A percentile compares a stretch with the other conserved stretches of the same genome.
Evolutionary conservation across 2,888 invertebrate genomes (phyloP).

Genomic region (Habroteleia sp.): DNA sequence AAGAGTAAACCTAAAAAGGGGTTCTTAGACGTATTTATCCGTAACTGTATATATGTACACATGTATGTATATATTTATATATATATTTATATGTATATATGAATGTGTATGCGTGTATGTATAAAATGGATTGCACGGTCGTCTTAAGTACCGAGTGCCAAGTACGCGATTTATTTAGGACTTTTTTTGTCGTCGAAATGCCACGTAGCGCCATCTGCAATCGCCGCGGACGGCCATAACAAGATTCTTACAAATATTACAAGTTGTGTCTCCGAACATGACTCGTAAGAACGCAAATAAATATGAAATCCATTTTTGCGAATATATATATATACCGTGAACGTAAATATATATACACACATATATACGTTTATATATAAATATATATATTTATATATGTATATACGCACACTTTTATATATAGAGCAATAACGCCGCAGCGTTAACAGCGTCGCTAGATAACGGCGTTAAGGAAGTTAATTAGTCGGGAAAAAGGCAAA

Average conservation of each 20-base stretch:
- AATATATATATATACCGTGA: constrained; percentile 67
- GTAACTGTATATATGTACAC: constrained; percentile 42
- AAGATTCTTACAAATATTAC: constrained; percentile 65
- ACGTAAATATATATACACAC: constrained; percentile 67
- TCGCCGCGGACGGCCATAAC: constrained; percentile 66
- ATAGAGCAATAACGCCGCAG: constrained; percentile 56
- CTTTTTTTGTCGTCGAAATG: constrained; percentile 69
- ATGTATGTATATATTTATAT: constrained; percentile 31
- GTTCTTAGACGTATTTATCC: constrained; percentile 39
- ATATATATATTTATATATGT: constrained; percentile 56
- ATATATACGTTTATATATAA: constrained; percentile 61
- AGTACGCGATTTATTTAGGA: constrained; percentile 71
- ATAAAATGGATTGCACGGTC: constrained; percentile 66
- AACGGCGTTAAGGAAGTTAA: constrained; percentile 59
- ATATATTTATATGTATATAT: constrained; percentile 21
- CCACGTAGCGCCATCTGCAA: constrained; percentile 69
- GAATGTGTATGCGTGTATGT: constrained; percentile 37
- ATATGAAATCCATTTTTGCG: constrained; percentile 57
- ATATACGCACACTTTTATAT: constrained; percentile 67
- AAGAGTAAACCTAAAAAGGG: constrained; percentile 16
- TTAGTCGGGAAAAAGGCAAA: constrained; percentile 61
- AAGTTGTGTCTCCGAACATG: constrained; percentile 56
- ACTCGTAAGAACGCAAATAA: constrained; percentile 50
- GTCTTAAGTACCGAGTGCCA: constrained; percentile 78
- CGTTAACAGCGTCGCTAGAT: constrained; percentile 52